Evolutionary conservation across 2,888 invertebrate species (phyloP).

Genomic region (Tanytarsus gracilentus): DNA sequence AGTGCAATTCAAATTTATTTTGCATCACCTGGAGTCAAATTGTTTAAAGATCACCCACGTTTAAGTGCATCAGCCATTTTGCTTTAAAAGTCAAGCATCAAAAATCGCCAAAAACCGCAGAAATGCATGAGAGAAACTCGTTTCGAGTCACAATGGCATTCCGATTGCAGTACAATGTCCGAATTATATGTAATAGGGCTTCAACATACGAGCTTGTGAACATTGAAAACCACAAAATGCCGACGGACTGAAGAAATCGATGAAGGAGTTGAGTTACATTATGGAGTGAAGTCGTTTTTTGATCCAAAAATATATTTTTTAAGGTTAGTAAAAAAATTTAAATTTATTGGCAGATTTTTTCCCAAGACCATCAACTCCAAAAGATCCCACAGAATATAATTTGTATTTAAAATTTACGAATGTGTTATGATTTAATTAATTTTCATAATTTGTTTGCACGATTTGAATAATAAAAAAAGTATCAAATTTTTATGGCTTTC

Average conservation of each 20-base stretch:
- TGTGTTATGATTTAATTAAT: too few relatives aligned
- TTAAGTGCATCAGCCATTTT: too few relatives aligned
- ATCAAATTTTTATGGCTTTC: neutral
- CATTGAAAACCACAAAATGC: slow-evolving; percentile 12
- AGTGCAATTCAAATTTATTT: too few relatives aligned
- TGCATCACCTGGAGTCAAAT: too few relatives aligned
- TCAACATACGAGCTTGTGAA: neutral
- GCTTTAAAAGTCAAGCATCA: too few relatives aligned
- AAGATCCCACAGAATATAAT: neutral
- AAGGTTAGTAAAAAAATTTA: neutral
- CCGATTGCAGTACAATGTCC: neutral
- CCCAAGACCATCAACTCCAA: neutral
- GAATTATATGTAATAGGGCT: neutral
- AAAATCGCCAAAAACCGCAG: too few relatives aligned
- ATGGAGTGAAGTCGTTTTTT: neutral
- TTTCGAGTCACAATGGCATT: neutral
- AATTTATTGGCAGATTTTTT: neutral
- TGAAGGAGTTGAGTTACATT: neutral
- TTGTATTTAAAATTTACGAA: too few relatives aligned
- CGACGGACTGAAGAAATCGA: neutral
- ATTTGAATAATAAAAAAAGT: too few relatives aligned
- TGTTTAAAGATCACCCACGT: too few relatives aligned
- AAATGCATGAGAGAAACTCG: too few relatives aligned
- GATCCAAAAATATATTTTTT: neutral
- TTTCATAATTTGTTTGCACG: too few relatives aligned